phyloP scores from a whole-genome alignment of 1,140 invertebrate species.

The Bathynomus jamesi region DNA sequence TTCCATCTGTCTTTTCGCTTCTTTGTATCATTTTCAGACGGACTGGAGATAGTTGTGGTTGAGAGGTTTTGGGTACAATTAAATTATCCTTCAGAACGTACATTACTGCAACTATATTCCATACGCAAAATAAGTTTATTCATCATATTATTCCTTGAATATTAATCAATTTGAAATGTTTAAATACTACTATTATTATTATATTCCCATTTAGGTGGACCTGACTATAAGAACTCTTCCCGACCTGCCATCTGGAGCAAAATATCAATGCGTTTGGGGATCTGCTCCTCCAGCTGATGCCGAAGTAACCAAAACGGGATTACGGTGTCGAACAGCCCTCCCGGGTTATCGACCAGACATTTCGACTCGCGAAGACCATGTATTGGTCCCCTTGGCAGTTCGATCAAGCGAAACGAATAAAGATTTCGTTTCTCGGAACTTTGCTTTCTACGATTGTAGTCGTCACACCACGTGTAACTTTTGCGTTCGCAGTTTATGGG shows the following conservation, averaged over 20 bases:
- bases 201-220: slow-evolving; percentile 63
- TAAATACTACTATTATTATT: too few relatives aligned
- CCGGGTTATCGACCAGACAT: slow-evolving; percentile 68
- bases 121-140: too few relatives aligned
- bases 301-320: slow-evolving; percentile 53
- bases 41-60: not conserved
- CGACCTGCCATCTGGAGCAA: slow-evolving; percentile 74
- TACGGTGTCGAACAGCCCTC: slow-evolving; percentile 71
- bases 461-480: slow-evolving; percentile 74
- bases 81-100: too few relatives aligned
- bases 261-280: slow-evolving; percentile 89
- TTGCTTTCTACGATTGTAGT: slow-evolving; percentile 90
- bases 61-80: not conserved
- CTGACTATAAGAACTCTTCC: slow-evolving; percentile 81
- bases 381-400: slow-evolving; percentile 80
- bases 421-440: slow-evolving; percentile 86
- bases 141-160: too few relatives aligned
- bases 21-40: too few relatives aligned
- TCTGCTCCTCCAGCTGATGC: slow-evolving; percentile 76
- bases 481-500: slow-evolving; percentile 80
- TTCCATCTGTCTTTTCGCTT: too few relatives aligned
- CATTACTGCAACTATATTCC: too few relatives aligned
- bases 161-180: too few relatives aligned
- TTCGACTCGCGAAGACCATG: slow-evolving; percentile 63
- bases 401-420: slow-evolving; percentile 90